Conservation (phyloP, 2,113 vertebrate genomes). For the Cranoglanis bouderius region DNA sequence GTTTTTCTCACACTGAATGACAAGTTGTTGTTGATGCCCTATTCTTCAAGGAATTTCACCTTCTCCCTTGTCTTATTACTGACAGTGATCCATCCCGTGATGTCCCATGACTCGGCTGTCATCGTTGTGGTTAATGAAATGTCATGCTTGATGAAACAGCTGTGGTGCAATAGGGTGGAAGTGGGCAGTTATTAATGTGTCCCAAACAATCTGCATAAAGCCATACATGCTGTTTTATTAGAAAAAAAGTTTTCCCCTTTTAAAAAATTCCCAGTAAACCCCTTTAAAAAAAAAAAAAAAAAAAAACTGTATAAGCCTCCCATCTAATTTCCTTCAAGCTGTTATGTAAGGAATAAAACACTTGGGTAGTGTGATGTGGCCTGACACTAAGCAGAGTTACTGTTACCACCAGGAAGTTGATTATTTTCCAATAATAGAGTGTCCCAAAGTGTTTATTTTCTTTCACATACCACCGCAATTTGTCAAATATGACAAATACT, state of each 20-base stretch:
- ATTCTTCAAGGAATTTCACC: constrained; percentile 8
- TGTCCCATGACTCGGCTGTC: not conserved
- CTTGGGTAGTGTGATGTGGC: not conserved
- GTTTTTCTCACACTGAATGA: constrained; percentile 10
- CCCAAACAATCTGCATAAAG: not conserved
- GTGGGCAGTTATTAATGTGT: not conserved
- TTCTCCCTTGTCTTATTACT: constrained; percentile 10
- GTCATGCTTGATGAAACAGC: constrained; percentile 29
- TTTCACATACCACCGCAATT: not conserved
- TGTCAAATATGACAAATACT: not conserved
- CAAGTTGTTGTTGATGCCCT: constrained; percentile 13
- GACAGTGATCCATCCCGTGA: constrained; percentile 16
- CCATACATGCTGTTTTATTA: not conserved
- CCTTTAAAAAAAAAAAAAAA: not conserved
- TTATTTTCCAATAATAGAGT: not conserved
- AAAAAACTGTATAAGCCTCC: not conserved
- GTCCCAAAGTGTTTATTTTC: not conserved
- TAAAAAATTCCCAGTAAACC: not conserved
- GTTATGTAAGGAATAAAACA: not conserved
- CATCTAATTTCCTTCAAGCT: not conserved
- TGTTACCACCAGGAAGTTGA: not conserved
- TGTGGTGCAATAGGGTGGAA: not conserved
- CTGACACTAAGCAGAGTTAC: not conserved
- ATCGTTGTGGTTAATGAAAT: constrained; percentile 8
- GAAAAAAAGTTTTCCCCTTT: not conserved